Conservation (phyloP, 2,797 vertebrate species). For the Lates japonicus region DNA sequence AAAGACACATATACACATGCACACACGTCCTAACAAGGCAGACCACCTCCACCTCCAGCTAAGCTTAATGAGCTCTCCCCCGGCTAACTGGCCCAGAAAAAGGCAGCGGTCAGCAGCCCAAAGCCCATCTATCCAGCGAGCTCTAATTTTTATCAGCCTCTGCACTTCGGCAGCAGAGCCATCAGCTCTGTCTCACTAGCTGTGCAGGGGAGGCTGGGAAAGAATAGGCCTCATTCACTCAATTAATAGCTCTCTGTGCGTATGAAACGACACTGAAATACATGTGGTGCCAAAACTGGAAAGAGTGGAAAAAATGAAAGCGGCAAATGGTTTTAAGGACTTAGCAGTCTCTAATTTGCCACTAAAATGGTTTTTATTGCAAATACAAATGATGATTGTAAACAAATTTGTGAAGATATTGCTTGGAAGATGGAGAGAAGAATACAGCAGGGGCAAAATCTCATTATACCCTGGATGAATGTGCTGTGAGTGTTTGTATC, state of each 20-base stretch:
- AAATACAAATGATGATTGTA: slow-evolving; percentile 59
- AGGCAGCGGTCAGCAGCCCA: slow-evolving; percentile 69
- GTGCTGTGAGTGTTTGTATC: slow-evolving; percentile 30
- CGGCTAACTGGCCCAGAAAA: slow-evolving; percentile 66
- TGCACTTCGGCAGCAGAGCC: slow-evolving; percentile 53
- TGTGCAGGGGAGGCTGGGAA: slow-evolving; percentile 38
- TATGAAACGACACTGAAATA: slow-evolving; percentile 44
- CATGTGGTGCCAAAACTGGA: slow-evolving; percentile 57
- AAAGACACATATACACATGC: slow-evolving; percentile 19
- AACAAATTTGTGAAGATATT: slow-evolving; percentile 57
- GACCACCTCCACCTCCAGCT: slow-evolving; percentile 63
- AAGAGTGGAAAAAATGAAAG: slow-evolving; percentile 59
- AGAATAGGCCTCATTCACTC: slow-evolving; percentile 61
- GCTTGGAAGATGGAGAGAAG: slow-evolving; percentile 38
- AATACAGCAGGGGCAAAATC: slow-evolving; percentile 48
- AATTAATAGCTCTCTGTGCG: slow-evolving; percentile 58
- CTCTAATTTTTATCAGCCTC: slow-evolving; percentile 69
- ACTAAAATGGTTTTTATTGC: slow-evolving; percentile 65
- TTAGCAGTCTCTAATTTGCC: slow-evolving; percentile 63
- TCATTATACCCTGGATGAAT: slow-evolving; percentile 51
- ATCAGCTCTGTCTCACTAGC: slow-evolving; percentile 55
- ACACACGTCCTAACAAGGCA: slow-evolving; percentile 51
- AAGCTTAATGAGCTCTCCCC: slow-evolving; percentile 72
- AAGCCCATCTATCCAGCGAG: slow-evolving; percentile 60
- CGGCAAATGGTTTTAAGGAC: slow-evolving; percentile 71